These are phyloP conservation scores for Capromys pilorides DNA, from an alignment of 2,797 vertebrate species.

Conservation along the genomic window DNA sequence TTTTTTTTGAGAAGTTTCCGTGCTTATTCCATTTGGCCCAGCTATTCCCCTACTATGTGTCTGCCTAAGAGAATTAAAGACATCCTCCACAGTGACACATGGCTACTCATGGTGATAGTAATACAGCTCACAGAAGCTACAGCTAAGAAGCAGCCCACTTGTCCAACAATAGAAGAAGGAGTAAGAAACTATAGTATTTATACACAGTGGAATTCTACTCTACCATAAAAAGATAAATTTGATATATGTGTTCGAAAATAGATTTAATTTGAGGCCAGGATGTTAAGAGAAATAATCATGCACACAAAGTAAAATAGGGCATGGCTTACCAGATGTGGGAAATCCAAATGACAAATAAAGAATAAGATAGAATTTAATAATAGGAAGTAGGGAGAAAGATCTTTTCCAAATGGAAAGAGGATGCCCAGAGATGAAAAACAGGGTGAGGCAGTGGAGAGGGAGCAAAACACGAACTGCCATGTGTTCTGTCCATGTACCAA, in stretches of 20 bases:
- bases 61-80: neutral
- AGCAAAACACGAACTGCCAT: neutral
- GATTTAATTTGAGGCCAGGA: neutral
- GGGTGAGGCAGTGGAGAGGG: neutral
- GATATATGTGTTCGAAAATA: neutral
- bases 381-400: neutral
- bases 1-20: neutral
- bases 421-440: neutral
- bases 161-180: neutral
- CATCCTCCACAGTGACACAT: neutral
- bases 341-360: neutral
- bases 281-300: neutral
- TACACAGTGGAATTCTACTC: neutral
- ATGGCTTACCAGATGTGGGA: neutral
- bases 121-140: neutral
- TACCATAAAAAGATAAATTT: neutral
- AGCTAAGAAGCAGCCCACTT: neutral
- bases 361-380: neutral
- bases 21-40: neutral
- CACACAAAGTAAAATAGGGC: neutral
- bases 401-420: neutral
- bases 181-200: neutral
- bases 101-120: neutral
- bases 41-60: neutral
- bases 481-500: neutral